Evolutionary conservation across 2,113 vertebrate genomes (phyloP).

Genomic region (Seriola rivoliana): DNA sequence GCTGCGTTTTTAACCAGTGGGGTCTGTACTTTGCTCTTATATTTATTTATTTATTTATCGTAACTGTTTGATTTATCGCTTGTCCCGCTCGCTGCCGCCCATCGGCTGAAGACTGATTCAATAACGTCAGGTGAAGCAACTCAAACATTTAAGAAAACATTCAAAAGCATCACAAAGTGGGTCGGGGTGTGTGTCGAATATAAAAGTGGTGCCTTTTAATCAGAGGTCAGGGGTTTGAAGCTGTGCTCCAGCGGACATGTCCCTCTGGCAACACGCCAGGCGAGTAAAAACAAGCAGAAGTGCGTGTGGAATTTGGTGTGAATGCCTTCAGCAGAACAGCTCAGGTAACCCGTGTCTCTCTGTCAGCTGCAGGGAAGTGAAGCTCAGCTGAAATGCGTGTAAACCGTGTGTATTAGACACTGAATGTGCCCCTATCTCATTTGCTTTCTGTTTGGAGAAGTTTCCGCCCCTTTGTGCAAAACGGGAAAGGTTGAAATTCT

Average conservation of each 20-base stretch:
- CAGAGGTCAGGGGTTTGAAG: fast-evolving
- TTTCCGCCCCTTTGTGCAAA: neutral
- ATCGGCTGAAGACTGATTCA: neutral
- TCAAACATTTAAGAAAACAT: neutral
- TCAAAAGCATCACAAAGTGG: neutral
- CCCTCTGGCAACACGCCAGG: neutral
- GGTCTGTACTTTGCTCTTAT: neutral
- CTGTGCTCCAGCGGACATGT: fast-evolving
- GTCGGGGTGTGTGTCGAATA: neutral
- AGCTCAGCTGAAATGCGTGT: neutral
- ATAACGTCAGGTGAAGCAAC: fast-evolving
- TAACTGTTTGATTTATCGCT: neutral
- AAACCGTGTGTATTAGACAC: too few species aligned
- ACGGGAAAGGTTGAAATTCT: slow-evolving; percentile 6
- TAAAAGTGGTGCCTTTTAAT: fast-evolving
- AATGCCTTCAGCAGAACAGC: too few species aligned
- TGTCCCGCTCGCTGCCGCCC: neutral
- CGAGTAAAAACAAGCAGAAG: neutral
- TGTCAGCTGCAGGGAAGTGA: neutral
- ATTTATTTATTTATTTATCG: neutral
- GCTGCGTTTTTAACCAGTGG: fast-evolving
- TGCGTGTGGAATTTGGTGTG: neutral
- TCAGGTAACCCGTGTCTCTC: neutral
- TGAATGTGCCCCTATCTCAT: neutral
- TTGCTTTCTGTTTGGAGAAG: neutral